Conservation (phyloP, 1,140 invertebrate species). For the Drosophila varians region DNA sequence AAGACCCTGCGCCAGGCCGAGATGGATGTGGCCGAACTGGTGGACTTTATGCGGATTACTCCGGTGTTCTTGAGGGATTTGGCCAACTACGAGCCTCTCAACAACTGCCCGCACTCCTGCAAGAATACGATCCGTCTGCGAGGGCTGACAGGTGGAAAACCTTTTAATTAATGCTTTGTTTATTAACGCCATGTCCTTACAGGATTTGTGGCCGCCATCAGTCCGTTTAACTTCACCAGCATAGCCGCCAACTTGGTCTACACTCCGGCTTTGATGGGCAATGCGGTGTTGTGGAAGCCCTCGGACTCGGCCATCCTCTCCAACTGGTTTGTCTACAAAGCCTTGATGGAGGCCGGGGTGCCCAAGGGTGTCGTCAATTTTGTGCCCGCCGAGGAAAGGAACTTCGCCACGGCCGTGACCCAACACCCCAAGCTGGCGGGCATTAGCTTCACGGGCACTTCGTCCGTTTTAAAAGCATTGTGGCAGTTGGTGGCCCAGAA, state of each 20-base stretch:
- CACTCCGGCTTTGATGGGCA: constrained; percentile 99
- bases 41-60: constrained; percentile 98
- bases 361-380: constrained; percentile 99
- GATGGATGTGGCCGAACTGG: constrained; percentile 97
- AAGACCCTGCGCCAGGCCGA: constrained; percentile 98
- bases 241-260: constrained; percentile 98
- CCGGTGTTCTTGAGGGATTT: constrained; percentile 91
- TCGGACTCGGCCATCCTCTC: constrained; percentile 98
- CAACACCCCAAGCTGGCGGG: constrained; percentile 92
- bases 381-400: constrained; percentile 94
- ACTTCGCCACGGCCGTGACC: constrained; percentile 95
- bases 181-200: constrained; percentile 84
- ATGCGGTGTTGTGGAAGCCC: constrained; percentile 98
- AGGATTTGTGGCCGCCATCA: constrained; percentile 98
- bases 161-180: neutral
- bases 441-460: constrained; percentile 96
- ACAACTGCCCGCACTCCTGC: constrained; percentile 85
- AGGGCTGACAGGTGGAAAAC: constrained; percentile 84
- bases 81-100: constrained; percentile 92
- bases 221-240: constrained; percentile 99
- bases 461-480: constrained; percentile 92
- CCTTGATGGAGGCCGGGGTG: constrained; percentile 96
- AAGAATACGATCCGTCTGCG: constrained; percentile 93
- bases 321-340: constrained; percentile 97
- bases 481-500: constrained; percentile 97